Conservation (phyloP, 2,797 vertebrate species). For the Enteromius mattozi region DNA sequence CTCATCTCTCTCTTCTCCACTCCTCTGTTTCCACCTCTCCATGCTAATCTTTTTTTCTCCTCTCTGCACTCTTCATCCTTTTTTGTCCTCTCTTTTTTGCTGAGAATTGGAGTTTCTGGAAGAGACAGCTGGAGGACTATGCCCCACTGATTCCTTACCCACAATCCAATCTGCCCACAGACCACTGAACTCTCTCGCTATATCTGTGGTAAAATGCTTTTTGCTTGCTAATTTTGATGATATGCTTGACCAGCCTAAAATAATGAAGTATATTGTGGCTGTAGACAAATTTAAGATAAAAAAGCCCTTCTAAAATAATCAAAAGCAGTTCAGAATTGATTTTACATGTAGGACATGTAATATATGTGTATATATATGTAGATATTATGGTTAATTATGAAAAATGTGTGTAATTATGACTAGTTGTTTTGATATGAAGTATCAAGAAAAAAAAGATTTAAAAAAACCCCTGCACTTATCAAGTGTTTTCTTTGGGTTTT, state of each 20-base stretch:
- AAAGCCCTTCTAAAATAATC: not conserved
- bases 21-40: not conserved
- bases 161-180: slow-evolving; percentile 48
- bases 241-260: slow-evolving; percentile 19
- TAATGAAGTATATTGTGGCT: slow-evolving; percentile 1
- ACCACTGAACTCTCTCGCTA: slow-evolving; percentile 20
- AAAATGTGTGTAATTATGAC: not conserved
- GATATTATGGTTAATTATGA: not conserved
- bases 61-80: not conserved
- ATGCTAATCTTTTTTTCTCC: slow-evolving; percentile 20
- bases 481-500: not conserved
- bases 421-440: not conserved
- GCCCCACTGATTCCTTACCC: slow-evolving; percentile 39
- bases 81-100: slow-evolving; percentile 23
- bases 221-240: slow-evolving; percentile 4
- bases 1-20: slow-evolving; percentile 5
- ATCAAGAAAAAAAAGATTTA: too few species aligned
- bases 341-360: not conserved
- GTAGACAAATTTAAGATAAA: not conserved
- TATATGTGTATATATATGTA: too few species aligned
- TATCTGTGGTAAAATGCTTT: slow-evolving; percentile 11
- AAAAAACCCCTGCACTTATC: not conserved
- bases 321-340: not conserved
- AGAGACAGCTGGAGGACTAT: slow-evolving; percentile 44
- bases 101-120: slow-evolving; percentile 26